phyloP scores from a whole-genome alignment of 2,113 vertebrate species.

The Barbus barbus region DNA sequence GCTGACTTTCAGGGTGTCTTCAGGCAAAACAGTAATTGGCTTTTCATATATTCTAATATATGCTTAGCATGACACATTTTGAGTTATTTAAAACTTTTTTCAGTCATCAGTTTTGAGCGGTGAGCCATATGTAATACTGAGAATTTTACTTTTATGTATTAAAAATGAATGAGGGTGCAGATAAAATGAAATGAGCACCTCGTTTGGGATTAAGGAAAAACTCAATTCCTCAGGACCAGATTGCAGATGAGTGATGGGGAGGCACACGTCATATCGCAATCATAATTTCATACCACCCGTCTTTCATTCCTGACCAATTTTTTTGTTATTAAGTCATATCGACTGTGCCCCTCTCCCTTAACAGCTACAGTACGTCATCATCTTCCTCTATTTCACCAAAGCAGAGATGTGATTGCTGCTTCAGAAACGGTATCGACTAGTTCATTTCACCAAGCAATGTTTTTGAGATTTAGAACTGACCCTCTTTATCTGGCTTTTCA shows the following conservation, averaged over 20 bases:
- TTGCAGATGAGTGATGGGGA: not conserved
- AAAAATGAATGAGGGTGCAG: not conserved
- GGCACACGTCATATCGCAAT: not conserved
- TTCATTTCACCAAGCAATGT: slow-evolving; percentile 5
- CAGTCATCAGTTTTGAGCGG: not conserved
- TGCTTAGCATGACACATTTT: not conserved
- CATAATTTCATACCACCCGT: not conserved
- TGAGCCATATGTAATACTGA: not conserved
- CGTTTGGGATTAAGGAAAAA: not conserved
- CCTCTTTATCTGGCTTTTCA: slow-evolving; percentile 8
- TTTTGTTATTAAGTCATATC: slow-evolving; percentile 30
- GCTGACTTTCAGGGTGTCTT: not conserved
- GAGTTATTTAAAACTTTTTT: not conserved
- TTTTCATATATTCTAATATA: slow-evolving; percentile 3
- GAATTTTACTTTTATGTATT: not conserved
- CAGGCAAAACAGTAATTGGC: not conserved
- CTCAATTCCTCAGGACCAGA: not conserved
- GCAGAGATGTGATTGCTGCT: slow-evolving; percentile 31
- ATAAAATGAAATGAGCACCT: not conserved
- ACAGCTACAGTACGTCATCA: slow-evolving; percentile 13
- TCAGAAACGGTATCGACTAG: slow-evolving; percentile 5
- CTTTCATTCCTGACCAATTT: slow-evolving; percentile 23
- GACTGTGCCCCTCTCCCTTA: slow-evolving; percentile 4
- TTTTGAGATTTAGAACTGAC: slow-evolving; percentile 17
- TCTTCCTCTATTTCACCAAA: slow-evolving; percentile 24